Conservation (phyloP, 2,888 invertebrate genomes). For the Lomographa bimaculata region DNA sequence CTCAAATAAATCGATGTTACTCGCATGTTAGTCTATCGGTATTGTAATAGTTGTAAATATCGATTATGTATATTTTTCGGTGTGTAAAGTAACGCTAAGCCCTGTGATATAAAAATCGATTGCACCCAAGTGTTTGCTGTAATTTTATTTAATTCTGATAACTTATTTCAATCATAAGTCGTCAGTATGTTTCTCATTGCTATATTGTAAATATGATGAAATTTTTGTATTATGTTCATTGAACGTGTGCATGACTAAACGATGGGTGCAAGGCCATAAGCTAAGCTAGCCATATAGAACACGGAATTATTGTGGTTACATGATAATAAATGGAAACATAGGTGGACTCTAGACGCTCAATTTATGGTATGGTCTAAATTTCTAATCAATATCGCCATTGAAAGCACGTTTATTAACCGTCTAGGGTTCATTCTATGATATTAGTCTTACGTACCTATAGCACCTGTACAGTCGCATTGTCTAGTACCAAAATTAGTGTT, state of each 20-base stretch:
- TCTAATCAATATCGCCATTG: slow-evolving; percentile 5
- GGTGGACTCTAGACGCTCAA: slow-evolving; percentile 25
- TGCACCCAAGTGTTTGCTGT: slow-evolving; percentile 55
- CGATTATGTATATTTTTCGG: slow-evolving; percentile 54
- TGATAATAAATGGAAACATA: slow-evolving; percentile 34
- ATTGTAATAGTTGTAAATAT: slow-evolving; percentile 40
- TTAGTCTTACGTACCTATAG: slow-evolving; percentile 42
- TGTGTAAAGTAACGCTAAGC: slow-evolving; percentile 57
- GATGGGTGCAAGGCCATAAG: slow-evolving; percentile 64
- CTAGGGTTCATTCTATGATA: slow-evolving; percentile 27
- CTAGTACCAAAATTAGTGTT: slow-evolving; percentile 77
- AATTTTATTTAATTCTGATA: slow-evolving; percentile 12
- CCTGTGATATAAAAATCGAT: slow-evolving; percentile 62
- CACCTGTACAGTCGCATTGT: slow-evolving; percentile 54
- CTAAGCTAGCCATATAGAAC: slow-evolving; percentile 59
- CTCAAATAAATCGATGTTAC: slow-evolving; percentile 32
- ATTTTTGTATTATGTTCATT: slow-evolving; percentile 19
- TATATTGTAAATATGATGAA: slow-evolving; percentile 26
- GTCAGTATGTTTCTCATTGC: slow-evolving; percentile 7
- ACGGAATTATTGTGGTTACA: slow-evolving; percentile 43
- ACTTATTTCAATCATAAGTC: slow-evolving; percentile 12
- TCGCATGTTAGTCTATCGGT: slow-evolving; percentile 30
- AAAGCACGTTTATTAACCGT: background rate
- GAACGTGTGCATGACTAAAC: slow-evolving; percentile 41
- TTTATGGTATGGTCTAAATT: slow-evolving; percentile 18